Evolutionary conservation across 2,113 vertebrate genomes (phyloP), one percentile per base, ranked within the genome.

Genomic region (Numenius arquata): DNA sequence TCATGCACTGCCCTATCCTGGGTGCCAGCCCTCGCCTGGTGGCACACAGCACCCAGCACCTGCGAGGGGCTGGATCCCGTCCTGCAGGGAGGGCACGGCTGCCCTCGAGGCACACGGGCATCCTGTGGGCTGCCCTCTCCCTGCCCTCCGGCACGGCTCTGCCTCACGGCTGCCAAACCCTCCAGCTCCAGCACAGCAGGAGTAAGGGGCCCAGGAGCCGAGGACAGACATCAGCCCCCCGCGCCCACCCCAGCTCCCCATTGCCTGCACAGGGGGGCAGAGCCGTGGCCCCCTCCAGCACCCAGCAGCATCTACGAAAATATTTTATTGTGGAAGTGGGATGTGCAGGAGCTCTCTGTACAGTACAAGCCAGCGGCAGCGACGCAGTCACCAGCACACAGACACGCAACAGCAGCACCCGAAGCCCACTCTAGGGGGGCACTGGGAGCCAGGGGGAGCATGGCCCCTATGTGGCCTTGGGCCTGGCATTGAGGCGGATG

Each of bases 401-500:
- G 32, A 71, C 70, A 34, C 2, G 0, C 1, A 0, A 10, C 0
- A 1, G n/a, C 1, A 20, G 65, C 73, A 58, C 73, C 61, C 23
- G 0, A 5, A 68, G 36, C 62, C 78, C 75, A 45, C 29, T n/a
- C 11, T 5, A 2, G 36, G 27, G 62, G 73, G 70, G 12, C 52
- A 56, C 82, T 0, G 0, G 47, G 32, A 43, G 16, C 70, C 0
- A 2, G 14, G 53, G 25, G 58, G 41, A 6, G 14, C 3, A 6
- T 2, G 0, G 80, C 29, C 76, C 53, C 94, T 96, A 96, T 0
- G 23, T 26, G 11, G 3, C 74, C 86, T 98, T 97, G 82, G 98
- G 97, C 15, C 90, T 93, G 48, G 97, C 98, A 0, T 97, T 97
- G 63, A 98, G 97, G 53, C 93, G 89, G 63, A 98, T 75, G 89